Evolutionary conservation across 2,797 vertebrate genomes (phyloP).

Genomic region (Cyclura pinguis): DNA sequence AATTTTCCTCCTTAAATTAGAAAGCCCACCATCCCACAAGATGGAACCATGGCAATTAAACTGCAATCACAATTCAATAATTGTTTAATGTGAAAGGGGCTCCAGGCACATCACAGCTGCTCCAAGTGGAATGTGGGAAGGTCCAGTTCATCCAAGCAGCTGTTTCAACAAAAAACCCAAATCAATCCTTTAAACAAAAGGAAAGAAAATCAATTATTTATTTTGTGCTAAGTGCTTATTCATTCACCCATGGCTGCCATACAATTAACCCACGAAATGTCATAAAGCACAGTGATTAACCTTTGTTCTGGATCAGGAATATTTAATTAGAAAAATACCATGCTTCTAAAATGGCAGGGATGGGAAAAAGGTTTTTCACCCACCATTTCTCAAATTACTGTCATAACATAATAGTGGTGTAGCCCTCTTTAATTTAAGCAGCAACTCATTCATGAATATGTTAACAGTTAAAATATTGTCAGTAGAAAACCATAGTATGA

Average conservation of each 20-base stretch:
- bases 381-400: background rate
- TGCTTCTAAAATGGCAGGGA: background rate
- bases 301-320: background rate
- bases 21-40: no score
- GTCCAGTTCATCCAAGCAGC: background rate
- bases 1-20: no score
- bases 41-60: no score
- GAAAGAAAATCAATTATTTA: background rate
- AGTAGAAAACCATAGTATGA: background rate
- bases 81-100: no score
- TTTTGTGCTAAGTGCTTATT: background rate
- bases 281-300: background rate
- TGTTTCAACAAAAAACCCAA: no score
- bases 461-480: background rate
- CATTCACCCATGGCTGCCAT: no score
- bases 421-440: background rate
- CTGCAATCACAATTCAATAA: no score
- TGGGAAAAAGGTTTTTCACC: background rate
- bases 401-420: background rate
- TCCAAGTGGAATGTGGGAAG: background rate
- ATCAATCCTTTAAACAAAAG: background rate
- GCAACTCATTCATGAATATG: background rate
- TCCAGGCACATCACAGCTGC: background rate
- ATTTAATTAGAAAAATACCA: background rate
- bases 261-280: background rate